A percentile compares a stretch with the other conserved stretches of the same genome.
Conservation (phyloP, 1,140 invertebrate species). For the Ostrea denselamellosa region DNA sequence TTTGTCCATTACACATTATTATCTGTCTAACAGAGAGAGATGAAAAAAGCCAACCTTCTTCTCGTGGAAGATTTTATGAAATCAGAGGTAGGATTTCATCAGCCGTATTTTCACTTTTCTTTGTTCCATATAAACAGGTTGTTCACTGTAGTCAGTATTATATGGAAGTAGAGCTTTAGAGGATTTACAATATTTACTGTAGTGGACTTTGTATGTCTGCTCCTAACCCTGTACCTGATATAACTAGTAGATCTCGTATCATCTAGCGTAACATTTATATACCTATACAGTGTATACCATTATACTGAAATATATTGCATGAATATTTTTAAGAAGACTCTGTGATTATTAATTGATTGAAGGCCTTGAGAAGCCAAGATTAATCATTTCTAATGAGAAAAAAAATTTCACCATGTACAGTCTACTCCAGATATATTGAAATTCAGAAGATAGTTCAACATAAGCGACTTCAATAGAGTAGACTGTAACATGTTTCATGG, state of each 20-base stretch:
- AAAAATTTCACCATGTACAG: too few species aligned
- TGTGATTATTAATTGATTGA: too few species aligned
- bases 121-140: not conserved
- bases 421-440: too few species aligned
- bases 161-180: constrained; percentile 1
- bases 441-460: too few species aligned
- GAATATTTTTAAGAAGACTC: too few species aligned
- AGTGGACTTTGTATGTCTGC: not conserved
- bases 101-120: not conserved
- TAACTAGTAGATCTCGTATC: not conserved
- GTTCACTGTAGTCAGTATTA: not conserved
- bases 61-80: constrained; percentile 13
- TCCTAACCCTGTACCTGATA: not conserved
- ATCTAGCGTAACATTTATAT: not conserved
- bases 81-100: not conserved
- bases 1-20: not conserved
- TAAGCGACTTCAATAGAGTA: too few species aligned
- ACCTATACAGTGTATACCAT: not conserved
- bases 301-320: not conserved
- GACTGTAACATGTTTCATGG: too few species aligned
- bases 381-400: too few species aligned
- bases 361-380: too few species aligned
- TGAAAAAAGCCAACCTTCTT: constrained; percentile 28
- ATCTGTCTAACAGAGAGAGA: constrained; percentile 2
- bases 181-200: not conserved